phyloP scores from a whole-genome alignment of 2,888 invertebrate genomes.

The Epicampocera succincta region DNA sequence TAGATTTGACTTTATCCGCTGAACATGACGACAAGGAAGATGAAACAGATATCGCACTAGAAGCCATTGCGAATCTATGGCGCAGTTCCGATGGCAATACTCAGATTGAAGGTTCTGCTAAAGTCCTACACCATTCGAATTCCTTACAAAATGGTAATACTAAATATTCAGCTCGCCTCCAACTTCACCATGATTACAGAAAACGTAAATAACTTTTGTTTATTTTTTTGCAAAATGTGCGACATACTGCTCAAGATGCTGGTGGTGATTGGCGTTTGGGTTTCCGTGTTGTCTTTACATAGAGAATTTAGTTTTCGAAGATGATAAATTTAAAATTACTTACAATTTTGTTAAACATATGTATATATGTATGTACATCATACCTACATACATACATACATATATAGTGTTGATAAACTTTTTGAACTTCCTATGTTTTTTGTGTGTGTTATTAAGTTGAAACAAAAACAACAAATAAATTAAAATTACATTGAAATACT shows the following conservation, averaged over 20 bases:
- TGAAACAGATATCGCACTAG: slow-evolving; percentile 79
- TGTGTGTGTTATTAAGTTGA: too few species aligned
- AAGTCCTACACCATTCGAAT: slow-evolving; percentile 77
- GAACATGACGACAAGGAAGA: slow-evolving; percentile 79
- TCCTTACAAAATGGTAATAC: slow-evolving; percentile 79
- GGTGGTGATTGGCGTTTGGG: slow-evolving; percentile 76
- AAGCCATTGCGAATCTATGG: slow-evolving; percentile 80
- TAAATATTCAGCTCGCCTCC: slow-evolving; percentile 78
- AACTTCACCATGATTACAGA: slow-evolving; percentile 80
- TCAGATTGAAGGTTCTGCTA: slow-evolving; percentile 79
- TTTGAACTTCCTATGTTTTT: too few species aligned
- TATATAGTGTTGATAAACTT: too few species aligned
- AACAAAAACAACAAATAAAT: too few species aligned
- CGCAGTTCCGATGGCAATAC: slow-evolving; percentile 79
- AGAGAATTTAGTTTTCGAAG: slow-evolving; percentile 14
- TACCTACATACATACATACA: too few species aligned
- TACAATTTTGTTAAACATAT: too few species aligned
- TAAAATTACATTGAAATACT: too few species aligned
- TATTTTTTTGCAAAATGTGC: slow-evolving; percentile 28
- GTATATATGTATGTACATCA: too few species aligned
- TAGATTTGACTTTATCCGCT: slow-evolving; percentile 79
- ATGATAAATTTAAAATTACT: too few species aligned
- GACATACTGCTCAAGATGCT: slow-evolving; percentile 71
- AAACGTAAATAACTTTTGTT: slow-evolving; percentile 70
- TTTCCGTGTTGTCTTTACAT: slow-evolving; percentile 74